Evolutionary conservation across 2,888 invertebrate genomes (phyloP).

Genomic region (Drosophila meridiana): DNA sequence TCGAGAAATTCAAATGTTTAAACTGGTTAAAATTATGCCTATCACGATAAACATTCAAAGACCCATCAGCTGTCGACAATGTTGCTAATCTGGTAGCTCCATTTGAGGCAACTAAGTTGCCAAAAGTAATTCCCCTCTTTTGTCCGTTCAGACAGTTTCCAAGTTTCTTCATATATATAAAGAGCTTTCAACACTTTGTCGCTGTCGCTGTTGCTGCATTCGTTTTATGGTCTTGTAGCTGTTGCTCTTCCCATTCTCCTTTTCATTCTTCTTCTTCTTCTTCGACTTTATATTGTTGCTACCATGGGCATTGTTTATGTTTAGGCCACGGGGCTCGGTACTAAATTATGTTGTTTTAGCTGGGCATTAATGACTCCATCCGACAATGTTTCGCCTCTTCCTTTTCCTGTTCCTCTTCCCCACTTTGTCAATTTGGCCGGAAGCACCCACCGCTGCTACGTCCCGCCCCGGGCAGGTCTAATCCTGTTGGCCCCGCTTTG

Average conservation of each 20-base stretch:
- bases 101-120: slow-evolving; percentile 37
- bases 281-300: slow-evolving; percentile 26
- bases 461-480: slow-evolving; percentile 2
- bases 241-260: slow-evolving; percentile 6
- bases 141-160: slow-evolving; percentile 9
- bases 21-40: slow-evolving; percentile 3
- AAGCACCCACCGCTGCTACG: slow-evolving; percentile 38
- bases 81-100: slow-evolving; percentile 30
- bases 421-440: slow-evolving; percentile 60
- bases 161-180: slow-evolving; percentile 31
- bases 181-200: slow-evolving; percentile 47
- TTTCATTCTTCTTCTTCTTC: not conserved
- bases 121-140: slow-evolving; percentile 21
- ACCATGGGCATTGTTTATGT: slow-evolving; percentile 64
- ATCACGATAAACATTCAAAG: slow-evolving; percentile 14
- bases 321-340: slow-evolving; percentile 52
- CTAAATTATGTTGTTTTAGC: slow-evolving; percentile 75
- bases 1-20: not conserved
- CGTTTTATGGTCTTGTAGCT: slow-evolving; percentile 15
- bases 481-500: not conserved
- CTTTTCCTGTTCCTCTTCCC: not conserved
- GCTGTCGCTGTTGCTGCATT: slow-evolving; percentile 30
- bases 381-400: slow-evolving; percentile 13
- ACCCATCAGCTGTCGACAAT: slow-evolving; percentile 20
- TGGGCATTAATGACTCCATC: slow-evolving; percentile 62